Base-by-base conservation (phyloP, 2,888 invertebrate genomes). In the Nowickia ferox region DNA sequence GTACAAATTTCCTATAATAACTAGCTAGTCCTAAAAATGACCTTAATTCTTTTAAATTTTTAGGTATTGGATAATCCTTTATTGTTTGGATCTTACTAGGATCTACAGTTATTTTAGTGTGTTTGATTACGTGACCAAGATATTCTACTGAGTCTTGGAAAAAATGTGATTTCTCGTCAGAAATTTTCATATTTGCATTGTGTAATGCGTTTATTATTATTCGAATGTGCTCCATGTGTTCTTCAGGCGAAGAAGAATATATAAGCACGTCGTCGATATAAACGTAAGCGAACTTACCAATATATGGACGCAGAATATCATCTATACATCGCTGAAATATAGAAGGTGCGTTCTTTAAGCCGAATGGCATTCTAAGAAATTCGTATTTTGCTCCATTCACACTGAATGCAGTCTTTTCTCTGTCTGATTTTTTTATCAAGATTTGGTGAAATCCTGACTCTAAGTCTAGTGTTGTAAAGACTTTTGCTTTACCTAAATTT, bases 341-440 rank as follows among this genome's bases (percentile, higher is more conserved):
- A 44, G 38, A 48, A 9, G 72, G 48, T 44, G 72, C 72, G 44
- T 71, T 71, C 55, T 71, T 71, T 42, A 57, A 46, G 15, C 57
- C 71, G 44, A 71, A 71, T n/a, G 59, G 72, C 72, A 72, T 72
- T 22, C 72, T 53, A 30, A 59, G 40, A 44, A 59, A 72, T 40
- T 71, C 57, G 22, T 57, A 71, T 40, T 71, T 61, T 4, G 42
- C 17, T 17, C 69, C 40, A 48, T 53, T 69, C 40, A 46, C 51
- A n/a, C 38, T 46, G 10, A 30, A 74, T 22, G 55, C 55, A 22
- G 72, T 59, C 17, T 74, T 75, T 48, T 75, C 40, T 61, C 51
- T 51, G n/a, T 74, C 61, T 40, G 44, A 22, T n/a, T 48, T 46
- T 30, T 48, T 57, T 61, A 74, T 46, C 22, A 48, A 17, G 15